Base-by-base conservation (phyloP, 2,888 invertebrate species). In the Euclidia mi region DNA sequence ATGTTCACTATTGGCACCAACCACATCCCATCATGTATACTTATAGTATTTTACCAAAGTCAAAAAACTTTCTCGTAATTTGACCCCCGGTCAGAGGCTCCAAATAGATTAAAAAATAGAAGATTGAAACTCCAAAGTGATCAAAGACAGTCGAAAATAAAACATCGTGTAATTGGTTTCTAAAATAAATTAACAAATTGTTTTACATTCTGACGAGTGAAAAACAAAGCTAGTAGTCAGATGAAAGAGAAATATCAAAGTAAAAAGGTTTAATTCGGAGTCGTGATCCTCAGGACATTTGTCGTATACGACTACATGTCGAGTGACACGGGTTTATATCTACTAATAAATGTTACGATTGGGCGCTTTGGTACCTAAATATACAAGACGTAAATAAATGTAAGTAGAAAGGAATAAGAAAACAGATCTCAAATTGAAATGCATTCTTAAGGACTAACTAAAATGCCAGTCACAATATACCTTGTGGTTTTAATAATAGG, bases 141-240 rank as follows among this genome's bases (percentile, higher is more conserved):
- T 71, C 74, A 73, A 71, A 71, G 71, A 38, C 7, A 14, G 4
- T 14, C 46, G 38, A 42, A 45, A 45, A 47, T 59, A 67, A 35
- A 47, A 31, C 10, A 15, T 37, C 10, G 15, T 43, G 12, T 38
- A 17, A 41, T 32, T 25, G 38, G 17, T 28, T 32, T 34, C 25
- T 11, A 42, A 17, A 29, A 67, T 56, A 46, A 49, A 57, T 64
- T 49, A 29, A 47, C 20, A 52, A 52, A 37, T 60, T 49, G 25
- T 50, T 47, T 50, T 49, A 49, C 31, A 18, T 46, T 40, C 46
- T 48, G 63, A 38, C 46, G 59, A 70, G 10, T 46, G 55, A 28
- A 42, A 40, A 56, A 73, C 50, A 63, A 70, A 63, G 49, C 3
- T 4, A 7, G 2, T 42, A 49, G 52, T 51, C 20, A 35, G 46